phyloP scores from a whole-genome alignment of 2,113 vertebrate genomes.

The Toxotes chatareus region DNA sequence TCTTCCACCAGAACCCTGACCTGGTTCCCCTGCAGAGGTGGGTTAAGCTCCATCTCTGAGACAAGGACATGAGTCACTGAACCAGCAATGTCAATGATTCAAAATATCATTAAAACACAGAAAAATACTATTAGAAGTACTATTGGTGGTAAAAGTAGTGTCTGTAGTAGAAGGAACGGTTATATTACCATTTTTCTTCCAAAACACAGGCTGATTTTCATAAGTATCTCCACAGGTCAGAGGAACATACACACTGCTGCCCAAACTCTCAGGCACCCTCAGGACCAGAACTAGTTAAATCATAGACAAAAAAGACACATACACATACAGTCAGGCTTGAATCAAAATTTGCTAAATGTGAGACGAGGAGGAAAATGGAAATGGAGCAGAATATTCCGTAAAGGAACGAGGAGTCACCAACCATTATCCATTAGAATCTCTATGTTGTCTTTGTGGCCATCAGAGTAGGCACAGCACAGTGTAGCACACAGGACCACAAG shows the following conservation, averaged over 20 bases:
- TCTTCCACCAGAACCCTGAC: slow-evolving; percentile 69
- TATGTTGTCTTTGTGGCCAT: not conserved
- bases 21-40: slow-evolving; percentile 64
- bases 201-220: slow-evolving; percentile 64
- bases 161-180: not conserved
- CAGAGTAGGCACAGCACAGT: slow-evolving; percentile 19
- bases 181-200: slow-evolving; percentile 77
- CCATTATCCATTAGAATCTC: slow-evolving; percentile 75
- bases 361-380: not conserved
- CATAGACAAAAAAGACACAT: not conserved
- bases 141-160: not conserved
- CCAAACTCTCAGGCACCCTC: slow-evolving; percentile 8
- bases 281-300: slow-evolving; percentile 74
- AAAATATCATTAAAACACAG: not conserved
- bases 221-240: slow-evolving; percentile 76
- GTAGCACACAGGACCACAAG: slow-evolving; percentile 51
- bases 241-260: slow-evolving; percentile 34
- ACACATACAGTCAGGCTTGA: not conserved
- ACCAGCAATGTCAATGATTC: not conserved
- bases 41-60: slow-evolving; percentile 42
- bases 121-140: not conserved
- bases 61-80: slow-evolving; percentile 4
- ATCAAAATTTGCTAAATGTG: not conserved
- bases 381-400: not conserved
- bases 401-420: slow-evolving; percentile 51